phyloP scores from a whole-genome alignment of 2,888 invertebrate species.

The Periphyllus acericola region DNA sequence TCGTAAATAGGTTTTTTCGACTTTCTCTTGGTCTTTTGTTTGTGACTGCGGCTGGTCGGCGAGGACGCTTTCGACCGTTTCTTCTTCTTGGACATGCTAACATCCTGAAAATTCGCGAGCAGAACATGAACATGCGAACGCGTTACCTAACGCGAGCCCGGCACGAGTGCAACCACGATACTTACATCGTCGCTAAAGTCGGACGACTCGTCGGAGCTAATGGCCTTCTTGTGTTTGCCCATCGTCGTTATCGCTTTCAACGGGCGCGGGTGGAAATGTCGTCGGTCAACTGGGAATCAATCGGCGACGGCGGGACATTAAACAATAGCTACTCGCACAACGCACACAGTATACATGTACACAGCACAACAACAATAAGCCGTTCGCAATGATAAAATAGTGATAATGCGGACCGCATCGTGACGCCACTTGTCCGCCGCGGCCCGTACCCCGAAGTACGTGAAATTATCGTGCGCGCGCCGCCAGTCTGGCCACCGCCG shows the following conservation, averaged over 20 bases:
- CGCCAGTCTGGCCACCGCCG: neutral
- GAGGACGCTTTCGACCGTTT: constrained; percentile 2
- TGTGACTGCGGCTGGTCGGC: neutral
- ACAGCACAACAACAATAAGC: neutral
- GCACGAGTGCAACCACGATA: neutral
- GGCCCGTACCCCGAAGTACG: too few relatives aligned
- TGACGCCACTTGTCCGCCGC: constrained; percentile 19
- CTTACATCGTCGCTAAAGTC: constrained; percentile 44
- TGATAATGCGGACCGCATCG: neutral
- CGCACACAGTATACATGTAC: neutral
- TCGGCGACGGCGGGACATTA: neutral
- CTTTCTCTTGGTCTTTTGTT: neutral
- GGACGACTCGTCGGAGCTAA: constrained; percentile 41
- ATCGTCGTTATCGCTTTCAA: neutral
- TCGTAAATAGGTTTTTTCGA: constrained; percentile 36
- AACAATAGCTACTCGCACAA: neutral
- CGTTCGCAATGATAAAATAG: neutral
- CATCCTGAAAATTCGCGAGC: neutral
- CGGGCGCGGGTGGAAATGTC: neutral
- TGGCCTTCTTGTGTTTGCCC: constrained; percentile 45
- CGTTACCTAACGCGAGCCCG: neutral
- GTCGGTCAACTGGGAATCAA: too few relatives aligned
- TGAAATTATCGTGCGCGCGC: neutral
- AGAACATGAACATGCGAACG: neutral
- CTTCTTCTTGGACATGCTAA: constrained; percentile 7